Evolutionary conservation across 2,797 vertebrate species (phyloP).

Genomic region (Toxotes lorentzi): DNA sequence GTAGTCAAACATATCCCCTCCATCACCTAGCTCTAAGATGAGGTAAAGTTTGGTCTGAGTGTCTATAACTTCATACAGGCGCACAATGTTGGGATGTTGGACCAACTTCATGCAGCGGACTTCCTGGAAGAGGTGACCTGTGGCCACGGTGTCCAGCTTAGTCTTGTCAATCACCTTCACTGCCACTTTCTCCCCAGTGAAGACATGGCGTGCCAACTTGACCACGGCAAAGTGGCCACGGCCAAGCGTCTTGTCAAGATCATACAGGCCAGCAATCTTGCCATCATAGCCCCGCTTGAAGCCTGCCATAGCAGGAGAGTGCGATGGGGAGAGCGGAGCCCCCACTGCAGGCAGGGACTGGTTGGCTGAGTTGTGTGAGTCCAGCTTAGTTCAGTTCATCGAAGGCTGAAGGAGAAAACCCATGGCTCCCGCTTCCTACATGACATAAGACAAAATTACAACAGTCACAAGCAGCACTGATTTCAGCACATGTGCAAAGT

Average conservation of each 20-base stretch:
- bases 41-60: slow-evolving; percentile 99
- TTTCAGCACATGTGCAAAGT: not conserved
- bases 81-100: slow-evolving; percentile 98
- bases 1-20: slow-evolving; percentile 99
- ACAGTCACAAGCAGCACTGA: not conserved
- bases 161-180: slow-evolving; percentile 99
- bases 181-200: slow-evolving; percentile 98
- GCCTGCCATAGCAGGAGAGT: slow-evolving; percentile 90
- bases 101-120: slow-evolving; percentile 99
- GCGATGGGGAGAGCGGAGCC: slow-evolving; percentile 59
- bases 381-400: slow-evolving; percentile 88
- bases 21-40: slow-evolving; percentile 96
- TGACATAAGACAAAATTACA: slow-evolving; percentile 42
- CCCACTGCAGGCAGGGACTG: slow-evolving; percentile 61
- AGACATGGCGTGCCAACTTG: slow-evolving; percentile 97
- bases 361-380: slow-evolving; percentile 63
- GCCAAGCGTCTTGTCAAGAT: slow-evolving; percentile 98
- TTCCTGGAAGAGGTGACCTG: slow-evolving; percentile 97
- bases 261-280: slow-evolving; percentile 97
- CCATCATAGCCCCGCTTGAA: slow-evolving; percentile 98
- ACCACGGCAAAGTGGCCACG: slow-evolving; percentile 98
- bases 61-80: slow-evolving; percentile 97
- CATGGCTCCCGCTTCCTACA: slow-evolving; percentile 86
- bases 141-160: slow-evolving; percentile 95
- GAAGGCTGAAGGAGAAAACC: slow-evolving; percentile 82